A percentile compares a stretch with the other conserved stretches of the same genome.
These are phyloP conservation scores for Moxostoma hubbsi DNA, from an alignment of 2,797 vertebrate genomes.

Conservation along the genomic window DNA sequence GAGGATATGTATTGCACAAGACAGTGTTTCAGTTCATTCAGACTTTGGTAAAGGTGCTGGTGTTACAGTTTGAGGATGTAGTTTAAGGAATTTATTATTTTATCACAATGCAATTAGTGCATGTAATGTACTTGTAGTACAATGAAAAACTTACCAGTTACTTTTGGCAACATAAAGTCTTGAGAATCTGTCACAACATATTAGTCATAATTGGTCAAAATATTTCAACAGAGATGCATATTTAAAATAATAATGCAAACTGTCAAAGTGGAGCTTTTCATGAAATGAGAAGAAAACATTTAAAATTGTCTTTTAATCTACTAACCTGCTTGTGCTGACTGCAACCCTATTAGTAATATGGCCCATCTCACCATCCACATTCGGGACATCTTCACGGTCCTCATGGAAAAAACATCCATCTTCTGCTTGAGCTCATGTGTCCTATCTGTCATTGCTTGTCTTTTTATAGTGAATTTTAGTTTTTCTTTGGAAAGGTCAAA, in stretches of 20 bases:
- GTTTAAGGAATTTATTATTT: neutral
- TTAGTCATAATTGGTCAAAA: neutral
- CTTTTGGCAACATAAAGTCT: too few relatives aligned
- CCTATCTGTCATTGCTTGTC: neutral
- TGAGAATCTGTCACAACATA: neutral
- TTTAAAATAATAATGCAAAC: neutral
- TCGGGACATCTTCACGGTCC: neutral
- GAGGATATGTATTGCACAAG: too few relatives aligned
- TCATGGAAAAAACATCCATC: neutral
- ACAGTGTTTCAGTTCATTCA: too few relatives aligned
- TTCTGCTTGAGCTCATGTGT: neutral
- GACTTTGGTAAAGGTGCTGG: too few relatives aligned
- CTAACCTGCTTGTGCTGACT: constrained; percentile 26
- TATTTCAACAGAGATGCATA: neutral
- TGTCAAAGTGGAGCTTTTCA: neutral
- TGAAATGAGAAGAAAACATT: neutral
- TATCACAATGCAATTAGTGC: too few relatives aligned
- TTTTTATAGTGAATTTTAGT: neutral
- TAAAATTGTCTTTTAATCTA: neutral
- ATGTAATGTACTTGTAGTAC: neutral
- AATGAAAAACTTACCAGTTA: constrained; percentile 4
- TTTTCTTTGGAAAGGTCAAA: neutral
- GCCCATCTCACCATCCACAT: constrained; percentile 15
- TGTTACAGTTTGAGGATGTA: too few relatives aligned
- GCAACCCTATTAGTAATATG: neutral